Base-by-base conservation (phyloP, 35 echinoderm and acorn worm species). In the Chiridota heheva region DNA sequence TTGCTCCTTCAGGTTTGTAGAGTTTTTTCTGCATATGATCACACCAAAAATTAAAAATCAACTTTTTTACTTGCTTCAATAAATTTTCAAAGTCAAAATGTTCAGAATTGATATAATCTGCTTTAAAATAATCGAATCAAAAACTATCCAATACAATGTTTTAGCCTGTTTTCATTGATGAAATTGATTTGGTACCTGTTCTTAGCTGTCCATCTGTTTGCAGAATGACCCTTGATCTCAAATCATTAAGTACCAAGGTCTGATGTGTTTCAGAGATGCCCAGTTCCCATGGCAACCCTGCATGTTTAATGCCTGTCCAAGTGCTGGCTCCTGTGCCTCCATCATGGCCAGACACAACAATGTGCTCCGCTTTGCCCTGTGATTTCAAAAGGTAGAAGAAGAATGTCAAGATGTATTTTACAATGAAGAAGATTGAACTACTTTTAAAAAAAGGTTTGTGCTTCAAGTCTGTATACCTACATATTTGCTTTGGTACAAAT, bases 271-370 rank as follows among this genome's bases (percentile, higher is more conserved):
- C 95, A 29, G 95, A 66, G 44, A 98, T 53, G 7, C 95, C 95
- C 2, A 98, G 88, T 77, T 98, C 95, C 95, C 95, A 98, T 55
- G 95, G 95, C 62, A 98, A 78, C 64, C 95, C 95, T 61, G 84
- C 89, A 77, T 98, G 95, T 80, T 98, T 98, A 69, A 98, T 98
- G 4, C 95, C 95, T 20, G 95, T 98, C 95, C 95, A 98, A 36
- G 88, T 98, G 53, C 95, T 91, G 3, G 95, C 95, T 43, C 95
- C 95, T 26, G 95, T 97, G 13, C 95, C 95, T 4, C 95, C 95
- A 79, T 98, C 95, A 64, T 98, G 95, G 30, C 95, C 95, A 20
- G 95, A 98, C 39, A 98, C 88, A 2, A 76, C 81, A 30, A 98
- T 98, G 68, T 98, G 95, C 58, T 98, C 95, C 49, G 95, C 95